Evolutionary conservation across 2,113 vertebrate genomes (phyloP).

Genomic region (Hystrix cristata): DNA sequence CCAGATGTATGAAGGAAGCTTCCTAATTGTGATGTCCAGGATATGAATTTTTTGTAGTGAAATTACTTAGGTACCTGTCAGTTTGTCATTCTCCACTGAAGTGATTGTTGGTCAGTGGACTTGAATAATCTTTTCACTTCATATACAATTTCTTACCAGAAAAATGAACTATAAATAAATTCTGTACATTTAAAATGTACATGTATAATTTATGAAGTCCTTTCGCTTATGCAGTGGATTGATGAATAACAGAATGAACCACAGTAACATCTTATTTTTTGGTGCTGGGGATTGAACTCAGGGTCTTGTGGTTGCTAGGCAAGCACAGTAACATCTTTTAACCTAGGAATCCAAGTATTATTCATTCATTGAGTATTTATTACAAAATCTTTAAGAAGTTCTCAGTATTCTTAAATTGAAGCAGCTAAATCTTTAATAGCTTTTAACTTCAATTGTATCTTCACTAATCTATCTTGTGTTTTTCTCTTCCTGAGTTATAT

Average conservation of each 20-base stretch:
- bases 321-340: not conserved
- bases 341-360: not conserved
- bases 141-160: not conserved
- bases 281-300: too few relatives aligned
- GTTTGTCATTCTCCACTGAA: not conserved
- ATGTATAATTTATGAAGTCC: slow-evolving; percentile 7
- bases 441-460: slow-evolving; percentile 1
- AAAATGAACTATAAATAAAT: slow-evolving; percentile 23
- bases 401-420: slow-evolving; percentile 24
- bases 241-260: not conserved
- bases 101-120: not conserved
- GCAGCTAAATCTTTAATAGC: not conserved
- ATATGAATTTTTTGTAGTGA: not conserved
- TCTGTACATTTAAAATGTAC: not conserved
- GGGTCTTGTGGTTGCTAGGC: too few relatives aligned
- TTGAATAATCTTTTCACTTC: not conserved
- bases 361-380: slow-evolving; percentile 21
- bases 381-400: not conserved
- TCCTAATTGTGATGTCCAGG: not conserved
- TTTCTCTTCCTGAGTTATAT: not conserved
- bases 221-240: not conserved
- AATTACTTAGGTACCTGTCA: not conserved
- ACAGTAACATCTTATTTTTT: not conserved
- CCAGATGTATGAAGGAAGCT: not conserved
- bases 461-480: not conserved